Conservation (phyloP, 2,113 vertebrate genomes). For the Pongo pygmaeus region DNA sequence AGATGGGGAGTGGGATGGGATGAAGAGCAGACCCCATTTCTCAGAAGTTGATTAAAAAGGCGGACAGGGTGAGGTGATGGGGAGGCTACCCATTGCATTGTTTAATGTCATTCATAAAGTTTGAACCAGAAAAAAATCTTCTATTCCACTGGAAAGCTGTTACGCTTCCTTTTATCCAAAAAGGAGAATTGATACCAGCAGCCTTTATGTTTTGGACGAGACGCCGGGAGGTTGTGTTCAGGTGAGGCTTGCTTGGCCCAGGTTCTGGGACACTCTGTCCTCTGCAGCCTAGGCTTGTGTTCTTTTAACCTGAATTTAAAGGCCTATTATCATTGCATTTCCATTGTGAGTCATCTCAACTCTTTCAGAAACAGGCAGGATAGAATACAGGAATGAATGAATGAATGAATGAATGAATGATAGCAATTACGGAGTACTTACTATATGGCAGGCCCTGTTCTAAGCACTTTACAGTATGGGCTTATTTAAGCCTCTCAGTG, state of each 20-base stretch:
- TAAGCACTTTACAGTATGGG: background rate
- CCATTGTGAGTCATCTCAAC: background rate
- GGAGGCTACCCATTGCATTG: background rate
- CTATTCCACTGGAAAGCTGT: background rate
- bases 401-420: background rate
- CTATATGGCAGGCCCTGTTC: background rate
- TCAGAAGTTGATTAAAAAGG: background rate
- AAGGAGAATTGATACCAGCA: background rate
- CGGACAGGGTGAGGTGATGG: accelerated
- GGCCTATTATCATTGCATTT: background rate
- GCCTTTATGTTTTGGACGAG: background rate
- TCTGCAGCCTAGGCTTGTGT: background rate
- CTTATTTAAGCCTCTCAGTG: background rate
- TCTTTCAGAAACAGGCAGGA: background rate
- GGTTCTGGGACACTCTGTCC: background rate
- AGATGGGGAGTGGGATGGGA: background rate
- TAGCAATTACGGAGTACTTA: too few species aligned
- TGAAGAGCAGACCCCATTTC: background rate
- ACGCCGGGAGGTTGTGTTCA: background rate
- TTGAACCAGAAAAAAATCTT: background rate
- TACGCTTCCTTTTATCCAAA: background rate
- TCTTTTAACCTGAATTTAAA: background rate
- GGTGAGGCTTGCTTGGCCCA: background rate
- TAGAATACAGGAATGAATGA: background rate
- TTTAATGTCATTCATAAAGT: background rate